Evolutionary conservation across 2,797 vertebrate genomes (phyloP).

Genomic region (Falco novaeseelandiae): DNA sequence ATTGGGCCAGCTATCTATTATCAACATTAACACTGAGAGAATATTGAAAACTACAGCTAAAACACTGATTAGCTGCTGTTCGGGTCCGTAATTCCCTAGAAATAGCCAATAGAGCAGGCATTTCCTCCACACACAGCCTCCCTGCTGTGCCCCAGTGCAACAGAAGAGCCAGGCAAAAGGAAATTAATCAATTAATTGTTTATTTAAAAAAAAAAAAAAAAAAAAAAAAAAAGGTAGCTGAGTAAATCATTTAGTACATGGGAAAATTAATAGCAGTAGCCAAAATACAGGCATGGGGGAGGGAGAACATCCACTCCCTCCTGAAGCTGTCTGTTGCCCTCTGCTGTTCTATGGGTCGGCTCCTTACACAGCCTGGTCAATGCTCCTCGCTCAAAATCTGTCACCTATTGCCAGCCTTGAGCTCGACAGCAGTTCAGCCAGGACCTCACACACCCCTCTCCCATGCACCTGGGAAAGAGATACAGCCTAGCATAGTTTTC

Average conservation of each 20-base stretch:
- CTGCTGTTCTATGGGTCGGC: background rate
- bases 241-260: background rate
- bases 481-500: background rate
- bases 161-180: slow-evolving; percentile 37
- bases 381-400: background rate
- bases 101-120: slow-evolving; percentile 39
- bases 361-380: background rate
- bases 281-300: background rate
- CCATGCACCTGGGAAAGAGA: background rate
- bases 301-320: background rate
- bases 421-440: background rate
- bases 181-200: slow-evolving; percentile 66
- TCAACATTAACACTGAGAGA: slow-evolving; percentile 63
- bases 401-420: background rate
- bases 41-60: slow-evolving; percentile 61
- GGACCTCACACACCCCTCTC: background rate
- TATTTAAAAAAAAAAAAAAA: background rate
- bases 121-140: slow-evolving; percentile 47
- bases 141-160: slow-evolving; percentile 44
- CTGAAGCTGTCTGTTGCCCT: slow-evolving; percentile 11
- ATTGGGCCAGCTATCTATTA: slow-evolving; percentile 70
- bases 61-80: slow-evolving; percentile 58
- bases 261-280: background rate
- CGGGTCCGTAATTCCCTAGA: slow-evolving; percentile 42
- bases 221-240: background rate